Conservation (phyloP, 2,797 vertebrate species). For the Arremon aurantiirostris region DNA sequence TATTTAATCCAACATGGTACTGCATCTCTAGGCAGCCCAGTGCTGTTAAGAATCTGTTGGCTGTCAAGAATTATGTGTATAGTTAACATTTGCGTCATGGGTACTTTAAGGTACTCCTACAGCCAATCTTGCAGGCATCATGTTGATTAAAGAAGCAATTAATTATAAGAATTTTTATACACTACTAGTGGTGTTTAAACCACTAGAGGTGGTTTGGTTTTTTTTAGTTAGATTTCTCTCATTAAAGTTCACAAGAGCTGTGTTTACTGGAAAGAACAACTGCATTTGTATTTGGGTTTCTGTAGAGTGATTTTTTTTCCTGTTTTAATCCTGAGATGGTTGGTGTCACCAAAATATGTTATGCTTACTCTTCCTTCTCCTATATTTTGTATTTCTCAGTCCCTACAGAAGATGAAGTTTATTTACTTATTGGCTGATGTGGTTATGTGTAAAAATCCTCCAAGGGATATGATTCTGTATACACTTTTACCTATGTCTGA, state of each 20-base stretch:
- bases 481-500: fast-evolving
- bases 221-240: neutral
- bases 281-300: neutral
- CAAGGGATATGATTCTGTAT: neutral
- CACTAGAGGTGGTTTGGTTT: fast-evolving
- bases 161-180: neutral
- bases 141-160: neutral
- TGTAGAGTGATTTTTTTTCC: neutral
- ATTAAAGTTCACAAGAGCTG: neutral
- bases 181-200: neutral
- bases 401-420: neutral
- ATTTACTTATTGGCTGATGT: neutral
- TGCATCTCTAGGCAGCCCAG: neutral
- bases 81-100: neutral
- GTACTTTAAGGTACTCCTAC: neutral
- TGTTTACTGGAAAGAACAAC: neutral
- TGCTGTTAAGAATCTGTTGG: neutral
- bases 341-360: neutral
- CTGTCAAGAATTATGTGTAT: neutral
- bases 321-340: neutral
- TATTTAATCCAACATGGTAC: neutral
- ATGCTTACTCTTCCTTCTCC: neutral
- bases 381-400: neutral
- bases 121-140: neutral
- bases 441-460: neutral